Conservation (phyloP, 2,888 invertebrate species). For the Vannuccia rotundouncinata region DNA sequence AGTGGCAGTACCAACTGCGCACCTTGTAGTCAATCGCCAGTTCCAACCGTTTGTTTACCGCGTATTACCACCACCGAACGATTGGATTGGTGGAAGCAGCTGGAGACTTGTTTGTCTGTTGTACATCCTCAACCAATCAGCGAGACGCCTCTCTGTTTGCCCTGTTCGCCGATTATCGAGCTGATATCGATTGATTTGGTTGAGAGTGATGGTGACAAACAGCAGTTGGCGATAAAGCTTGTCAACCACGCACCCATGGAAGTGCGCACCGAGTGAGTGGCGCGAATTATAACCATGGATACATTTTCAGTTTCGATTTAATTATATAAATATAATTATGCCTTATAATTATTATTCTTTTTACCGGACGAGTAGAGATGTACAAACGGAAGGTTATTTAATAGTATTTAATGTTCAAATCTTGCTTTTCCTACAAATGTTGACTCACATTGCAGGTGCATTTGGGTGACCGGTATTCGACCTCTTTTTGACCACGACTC, state of each 20-base stretch:
- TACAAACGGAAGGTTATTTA: too few species aligned
- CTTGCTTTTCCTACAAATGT: too few species aligned
- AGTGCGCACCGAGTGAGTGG: not conserved
- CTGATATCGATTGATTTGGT: not conserved
- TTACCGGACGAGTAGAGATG: too few species aligned
- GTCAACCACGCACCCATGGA: not conserved
- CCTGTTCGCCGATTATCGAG: not conserved
- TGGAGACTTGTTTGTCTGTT: not conserved
- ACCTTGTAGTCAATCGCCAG: not conserved
- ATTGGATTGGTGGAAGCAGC: not conserved
- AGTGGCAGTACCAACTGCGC: not conserved
- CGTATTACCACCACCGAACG: not conserved
- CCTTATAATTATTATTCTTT: too few species aligned
- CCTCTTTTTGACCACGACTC: too few species aligned
- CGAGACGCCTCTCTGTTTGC: not conserved
- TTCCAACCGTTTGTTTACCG: not conserved
- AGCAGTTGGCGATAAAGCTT: not conserved
- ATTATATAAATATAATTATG: too few species aligned
- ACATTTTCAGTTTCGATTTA: too few species aligned
- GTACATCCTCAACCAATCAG: not conserved
- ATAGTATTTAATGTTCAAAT: too few species aligned
- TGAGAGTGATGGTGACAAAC: not conserved
- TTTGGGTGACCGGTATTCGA: not conserved
- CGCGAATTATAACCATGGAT: too few species aligned
- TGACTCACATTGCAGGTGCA: too few species aligned